A percentile compares a stretch with the other conserved stretches of the same genome.
Conservation (phyloP, 2,888 invertebrate species). For the Phortica okadai region DNA sequence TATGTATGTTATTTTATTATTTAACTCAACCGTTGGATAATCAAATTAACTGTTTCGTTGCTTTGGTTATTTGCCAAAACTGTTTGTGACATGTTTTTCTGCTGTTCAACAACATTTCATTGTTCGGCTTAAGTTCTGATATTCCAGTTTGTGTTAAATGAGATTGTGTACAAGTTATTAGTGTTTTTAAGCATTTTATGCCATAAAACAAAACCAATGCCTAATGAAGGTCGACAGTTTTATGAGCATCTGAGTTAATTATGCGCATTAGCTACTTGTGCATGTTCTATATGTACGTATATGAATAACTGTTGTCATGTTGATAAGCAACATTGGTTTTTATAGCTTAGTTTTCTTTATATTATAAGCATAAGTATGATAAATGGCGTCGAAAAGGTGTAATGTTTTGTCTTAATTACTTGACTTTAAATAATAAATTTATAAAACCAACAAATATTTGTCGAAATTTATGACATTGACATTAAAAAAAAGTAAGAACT, state of each 20-base stretch:
- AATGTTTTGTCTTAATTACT: too few relatives aligned
- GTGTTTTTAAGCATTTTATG: not conserved
- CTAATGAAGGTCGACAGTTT: not conserved
- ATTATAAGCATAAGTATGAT: too few relatives aligned
- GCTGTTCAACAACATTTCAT: not conserved
- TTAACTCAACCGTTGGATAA: not conserved
- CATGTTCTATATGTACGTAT: not conserved
- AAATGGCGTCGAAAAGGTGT: too few relatives aligned
- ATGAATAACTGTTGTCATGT: not conserved
- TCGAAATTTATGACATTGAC: too few relatives aligned
- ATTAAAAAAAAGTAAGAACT: too few relatives aligned
- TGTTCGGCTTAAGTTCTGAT: not conserved
- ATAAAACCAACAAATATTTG: not conserved
- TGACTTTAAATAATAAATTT: not conserved
- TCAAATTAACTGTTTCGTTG: slow-evolving; percentile 7
- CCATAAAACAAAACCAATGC: not conserved
- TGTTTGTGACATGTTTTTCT: slow-evolving; percentile 22
- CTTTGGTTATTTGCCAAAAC: not conserved
- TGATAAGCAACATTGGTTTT: not conserved
- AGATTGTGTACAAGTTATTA: too few relatives aligned
- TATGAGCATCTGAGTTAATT: not conserved
- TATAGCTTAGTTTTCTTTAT: too few relatives aligned
- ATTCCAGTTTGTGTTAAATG: not conserved
- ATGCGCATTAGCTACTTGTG: not conserved
- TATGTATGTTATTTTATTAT: slow-evolving; percentile 3